Percentiles rank a stretch among this genome's conserved stretches.
These are phyloP conservation scores for Pygathrix nemaeus DNA, from an alignment of 2,113 vertebrate species.

Conservation along the genomic window DNA sequence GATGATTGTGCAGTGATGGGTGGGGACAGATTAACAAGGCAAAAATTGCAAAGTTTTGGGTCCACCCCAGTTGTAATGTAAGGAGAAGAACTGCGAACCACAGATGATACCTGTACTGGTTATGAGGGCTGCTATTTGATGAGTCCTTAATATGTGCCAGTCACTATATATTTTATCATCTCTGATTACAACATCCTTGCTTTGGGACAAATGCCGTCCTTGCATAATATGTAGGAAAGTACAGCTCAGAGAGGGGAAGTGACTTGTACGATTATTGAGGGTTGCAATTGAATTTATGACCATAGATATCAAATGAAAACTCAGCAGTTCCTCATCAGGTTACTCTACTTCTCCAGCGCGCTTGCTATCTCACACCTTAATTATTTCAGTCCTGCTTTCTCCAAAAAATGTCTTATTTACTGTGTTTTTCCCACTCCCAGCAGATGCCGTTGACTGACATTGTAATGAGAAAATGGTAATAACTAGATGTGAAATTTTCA, in stretches of 20 bases:
- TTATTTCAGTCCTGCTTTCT: background rate
- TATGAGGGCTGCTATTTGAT: fast-evolving
- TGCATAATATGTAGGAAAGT: background rate
- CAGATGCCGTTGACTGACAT: background rate
- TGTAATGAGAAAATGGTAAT: background rate
- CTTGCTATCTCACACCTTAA: background rate
- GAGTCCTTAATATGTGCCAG: background rate
- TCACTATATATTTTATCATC: background rate
- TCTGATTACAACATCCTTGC: background rate
- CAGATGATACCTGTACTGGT: no score
- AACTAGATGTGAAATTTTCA: background rate
- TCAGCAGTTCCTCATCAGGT: background rate
- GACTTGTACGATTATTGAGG: background rate
- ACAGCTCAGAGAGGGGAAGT: background rate
- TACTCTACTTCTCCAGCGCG: background rate
- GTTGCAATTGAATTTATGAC: background rate
- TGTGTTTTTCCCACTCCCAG: background rate
- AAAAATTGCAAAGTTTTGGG: background rate
- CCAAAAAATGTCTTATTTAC: background rate
- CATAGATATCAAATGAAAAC: background rate
- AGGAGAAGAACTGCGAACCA: no score
- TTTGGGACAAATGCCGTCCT: background rate
- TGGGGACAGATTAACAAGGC: background rate
- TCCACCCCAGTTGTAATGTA: background rate
- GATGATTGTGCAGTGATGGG: background rate